Percentiles rank a stretch among this genome's conserved stretches.
Conservation (phyloP, 2,797 vertebrate genomes). For the Chloroceryle inda region DNA sequence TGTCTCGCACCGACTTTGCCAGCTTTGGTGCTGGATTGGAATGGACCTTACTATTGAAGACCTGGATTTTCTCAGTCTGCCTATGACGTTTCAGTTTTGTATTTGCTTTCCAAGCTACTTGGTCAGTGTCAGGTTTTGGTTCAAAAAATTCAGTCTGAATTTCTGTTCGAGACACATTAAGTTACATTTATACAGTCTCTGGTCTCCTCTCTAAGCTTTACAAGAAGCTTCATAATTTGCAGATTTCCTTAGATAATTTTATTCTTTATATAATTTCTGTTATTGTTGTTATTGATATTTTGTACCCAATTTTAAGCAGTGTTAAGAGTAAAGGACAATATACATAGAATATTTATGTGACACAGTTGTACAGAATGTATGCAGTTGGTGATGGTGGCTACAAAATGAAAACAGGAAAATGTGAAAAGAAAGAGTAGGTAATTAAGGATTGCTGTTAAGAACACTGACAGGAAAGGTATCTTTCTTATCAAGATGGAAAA, state of each 20-base stretch:
- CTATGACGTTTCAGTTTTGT: neutral
- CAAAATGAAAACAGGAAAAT: neutral
- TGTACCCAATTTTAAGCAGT: neutral
- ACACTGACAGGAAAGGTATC: neutral
- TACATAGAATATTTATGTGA: neutral
- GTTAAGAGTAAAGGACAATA: neutral
- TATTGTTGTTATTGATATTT: neutral
- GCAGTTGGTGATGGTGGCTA: neutral
- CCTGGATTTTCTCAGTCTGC: neutral
- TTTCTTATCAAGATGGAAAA: conserved; percentile 31
- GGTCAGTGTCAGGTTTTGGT: neutral
- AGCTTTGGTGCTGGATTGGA: neutral
- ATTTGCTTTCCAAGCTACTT: neutral
- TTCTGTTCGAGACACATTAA: neutral
- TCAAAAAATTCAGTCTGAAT: neutral
- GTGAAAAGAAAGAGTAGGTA: neutral
- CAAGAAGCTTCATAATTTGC: neutral
- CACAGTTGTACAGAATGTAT: neutral
- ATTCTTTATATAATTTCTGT: neutral
- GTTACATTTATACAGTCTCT: neutral
- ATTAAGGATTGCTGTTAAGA: neutral
- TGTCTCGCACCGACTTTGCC: neutral
- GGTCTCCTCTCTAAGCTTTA: neutral
- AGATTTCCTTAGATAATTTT: neutral
- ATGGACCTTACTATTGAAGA: accelerated